Percentiles rank a stretch among this genome's conserved stretches.
Evolutionary conservation across 1,140 invertebrate genomes (phyloP).

Genomic region (Drosophila micromelanica): DNA sequence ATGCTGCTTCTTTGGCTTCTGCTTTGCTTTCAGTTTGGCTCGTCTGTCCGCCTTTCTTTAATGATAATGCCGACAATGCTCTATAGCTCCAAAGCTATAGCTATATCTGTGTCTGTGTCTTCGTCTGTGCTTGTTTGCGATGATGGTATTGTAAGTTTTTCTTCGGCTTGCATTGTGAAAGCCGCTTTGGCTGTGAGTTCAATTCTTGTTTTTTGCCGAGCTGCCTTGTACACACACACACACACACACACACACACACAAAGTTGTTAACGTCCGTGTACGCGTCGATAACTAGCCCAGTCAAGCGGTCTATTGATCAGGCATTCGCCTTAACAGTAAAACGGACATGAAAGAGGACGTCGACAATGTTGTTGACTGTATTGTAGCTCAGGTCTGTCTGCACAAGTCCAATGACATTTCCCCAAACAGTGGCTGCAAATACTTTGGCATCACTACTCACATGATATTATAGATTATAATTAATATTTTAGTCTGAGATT

Average conservation of each 20-base stretch:
- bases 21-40: conserved; percentile 3
- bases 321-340: conserved; percentile 18
- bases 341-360: conserved; percentile 11
- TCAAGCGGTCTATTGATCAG: background rate
- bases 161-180: conserved; percentile 41
- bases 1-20: conserved; percentile 4
- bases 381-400: too few relatives aligned
- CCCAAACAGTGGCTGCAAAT: background rate
- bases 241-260: background rate
- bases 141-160: conserved; percentile 5
- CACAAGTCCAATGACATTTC: conserved; percentile 15
- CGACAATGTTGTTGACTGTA: background rate
- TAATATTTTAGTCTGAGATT: too few relatives aligned
- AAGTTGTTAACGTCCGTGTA: background rate
- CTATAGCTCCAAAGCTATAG: background rate
- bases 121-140: background rate
- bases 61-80: conserved; percentile 14
- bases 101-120: background rate
- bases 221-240: background rate
- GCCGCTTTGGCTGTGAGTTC: conserved; percentile 20
- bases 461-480: too few relatives aligned
- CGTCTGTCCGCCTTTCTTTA: conserved; percentile 10
- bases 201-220: conserved; percentile 33
- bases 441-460: background rate
- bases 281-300: conserved; percentile 7